Conservation (phyloP, 2,113 vertebrate species). For the Synchiropus splendidus region DNA sequence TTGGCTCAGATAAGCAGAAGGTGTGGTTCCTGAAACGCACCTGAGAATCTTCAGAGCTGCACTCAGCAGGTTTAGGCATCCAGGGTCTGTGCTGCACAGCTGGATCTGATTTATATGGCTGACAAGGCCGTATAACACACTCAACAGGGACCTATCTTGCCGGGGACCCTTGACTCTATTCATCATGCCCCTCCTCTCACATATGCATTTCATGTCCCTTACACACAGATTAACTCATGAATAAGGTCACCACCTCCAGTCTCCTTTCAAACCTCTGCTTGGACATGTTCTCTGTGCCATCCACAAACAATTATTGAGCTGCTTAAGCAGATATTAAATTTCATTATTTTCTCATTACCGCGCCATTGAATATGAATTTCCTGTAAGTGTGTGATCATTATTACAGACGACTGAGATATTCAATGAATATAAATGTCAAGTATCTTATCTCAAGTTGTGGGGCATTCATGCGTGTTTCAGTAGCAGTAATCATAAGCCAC, state of each 20-base stretch:
- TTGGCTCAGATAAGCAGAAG: constrained; percentile 23
- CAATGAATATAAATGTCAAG: no score
- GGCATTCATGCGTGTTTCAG: no score
- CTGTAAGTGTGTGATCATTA: no score
- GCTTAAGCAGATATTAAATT: no score
- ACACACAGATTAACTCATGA: constrained; percentile 53
- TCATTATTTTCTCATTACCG: no score
- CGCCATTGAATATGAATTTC: no score
- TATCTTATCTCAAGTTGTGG: no score
- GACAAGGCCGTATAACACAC: constrained; percentile 60
- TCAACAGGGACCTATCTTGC: constrained; percentile 43
- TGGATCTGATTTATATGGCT: constrained; percentile 66
- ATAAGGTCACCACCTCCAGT: constrained; percentile 35
- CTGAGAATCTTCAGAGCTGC: constrained; percentile 6
- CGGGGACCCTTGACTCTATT: constrained; percentile 64
- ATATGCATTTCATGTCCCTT: constrained; percentile 42
- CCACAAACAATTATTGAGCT: no score
- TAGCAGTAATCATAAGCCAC: no score
- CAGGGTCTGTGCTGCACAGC: constrained; percentile 33
- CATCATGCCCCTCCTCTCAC: constrained; percentile 42
- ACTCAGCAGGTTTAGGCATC: constrained; percentile 32
- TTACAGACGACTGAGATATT: no score
- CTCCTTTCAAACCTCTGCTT: constrained; percentile 40
- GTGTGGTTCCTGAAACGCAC: constrained; percentile 13
- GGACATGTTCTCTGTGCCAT: no score